Evolutionary conservation across 1,140 invertebrate species (phyloP).

Genomic region (Belonocnema kinseyi): DNA sequence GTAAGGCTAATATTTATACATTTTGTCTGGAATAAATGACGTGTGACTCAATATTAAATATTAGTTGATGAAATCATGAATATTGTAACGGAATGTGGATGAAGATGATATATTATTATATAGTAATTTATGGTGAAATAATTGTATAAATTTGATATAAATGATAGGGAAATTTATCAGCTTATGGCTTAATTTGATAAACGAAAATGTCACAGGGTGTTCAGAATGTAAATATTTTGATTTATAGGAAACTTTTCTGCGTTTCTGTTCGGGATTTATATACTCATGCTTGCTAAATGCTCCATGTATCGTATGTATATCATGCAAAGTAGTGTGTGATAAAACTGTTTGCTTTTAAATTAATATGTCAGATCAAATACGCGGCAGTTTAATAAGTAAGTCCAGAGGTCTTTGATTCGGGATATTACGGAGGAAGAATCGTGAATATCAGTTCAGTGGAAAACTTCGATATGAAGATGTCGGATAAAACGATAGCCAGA

Average conservation of each 20-base stretch:
- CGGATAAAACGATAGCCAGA: neutral
- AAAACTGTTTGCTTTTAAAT: slow-evolving; percentile 49
- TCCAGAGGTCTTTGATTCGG: slow-evolving; percentile 21
- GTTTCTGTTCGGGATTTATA: neutral
- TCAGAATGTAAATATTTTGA: neutral
- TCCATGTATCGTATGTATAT: slow-evolving; percentile 2
- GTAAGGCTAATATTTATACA: too few relatives aligned
- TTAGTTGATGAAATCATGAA: too few relatives aligned
- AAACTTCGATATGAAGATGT: slow-evolving; percentile 20
- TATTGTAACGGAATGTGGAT: too few relatives aligned
- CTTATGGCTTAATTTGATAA: too few relatives aligned
- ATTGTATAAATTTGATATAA: too few relatives aligned
- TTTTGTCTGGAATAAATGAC: too few relatives aligned
- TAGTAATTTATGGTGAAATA: too few relatives aligned
- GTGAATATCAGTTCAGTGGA: slow-evolving; percentile 19
- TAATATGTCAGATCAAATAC: slow-evolving; percentile 5
- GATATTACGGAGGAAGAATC: slow-evolving; percentile 6
- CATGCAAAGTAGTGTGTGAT: slow-evolving; percentile 42
- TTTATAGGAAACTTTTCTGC: neutral
- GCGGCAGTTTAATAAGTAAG: slow-evolving; percentile 17
- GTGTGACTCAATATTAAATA: too few relatives aligned
- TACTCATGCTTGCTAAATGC: slow-evolving; percentile 6
- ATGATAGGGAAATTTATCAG: too few relatives aligned
- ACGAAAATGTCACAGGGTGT: too few relatives aligned
- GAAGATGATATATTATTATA: too few relatives aligned